These are phyloP conservation scores for Scalopus aquaticus DNA, from an alignment of 2,113 vertebrate genomes.

Conservation along the genomic window DNA sequence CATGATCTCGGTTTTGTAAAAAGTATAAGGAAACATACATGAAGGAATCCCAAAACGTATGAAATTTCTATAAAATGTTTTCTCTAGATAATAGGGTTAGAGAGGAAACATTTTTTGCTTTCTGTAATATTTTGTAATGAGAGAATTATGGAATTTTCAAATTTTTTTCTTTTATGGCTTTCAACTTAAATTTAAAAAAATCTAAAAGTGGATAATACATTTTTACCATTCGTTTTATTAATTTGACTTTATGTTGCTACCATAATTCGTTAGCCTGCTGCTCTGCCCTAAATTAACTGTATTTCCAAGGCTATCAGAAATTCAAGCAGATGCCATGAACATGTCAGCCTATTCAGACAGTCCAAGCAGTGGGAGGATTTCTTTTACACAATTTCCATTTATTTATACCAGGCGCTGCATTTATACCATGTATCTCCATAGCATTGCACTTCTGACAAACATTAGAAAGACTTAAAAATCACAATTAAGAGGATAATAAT, in stretches of 20 bases:
- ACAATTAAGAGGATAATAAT: neutral
- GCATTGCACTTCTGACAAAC: neutral
- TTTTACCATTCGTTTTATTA: neutral
- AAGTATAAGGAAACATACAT: neutral
- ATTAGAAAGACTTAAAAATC: neutral
- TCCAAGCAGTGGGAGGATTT: neutral
- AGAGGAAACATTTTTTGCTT: neutral
- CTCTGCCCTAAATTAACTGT: neutral
- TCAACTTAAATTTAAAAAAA: neutral
- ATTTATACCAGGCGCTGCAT: neutral
- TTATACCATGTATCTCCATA: neutral
- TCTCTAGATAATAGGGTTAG: neutral
- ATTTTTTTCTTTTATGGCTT: neutral
- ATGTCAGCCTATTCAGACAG: neutral
- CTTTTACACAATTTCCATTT: neutral
- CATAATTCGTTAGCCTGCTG: neutral
- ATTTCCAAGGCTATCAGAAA: neutral
- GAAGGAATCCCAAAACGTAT: neutral
- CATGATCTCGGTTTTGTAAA: neutral
- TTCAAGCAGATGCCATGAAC: neutral
- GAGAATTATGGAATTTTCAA: neutral
- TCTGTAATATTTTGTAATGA: neutral
- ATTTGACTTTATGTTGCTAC: neutral
- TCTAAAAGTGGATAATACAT: neutral
- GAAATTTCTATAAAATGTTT: neutral